phyloP scores from a whole-genome alignment of 2,113 vertebrate species.

The mouse (Mus musculus) region GRCm39 chr1:170370501-170371000 shows the following conservation, averaged over 20 bases:
- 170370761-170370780: background rate
- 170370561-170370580: background rate
- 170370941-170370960: background rate
- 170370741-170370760: background rate
- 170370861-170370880: background rate
- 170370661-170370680: background rate
- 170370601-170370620: background rate
- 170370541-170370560: background rate
- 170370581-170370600: background rate
- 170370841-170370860: background rate
- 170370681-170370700: background rate
- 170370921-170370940: background rate
- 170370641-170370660: background rate
- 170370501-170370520: background rate
- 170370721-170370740: background rate
- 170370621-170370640: background rate
- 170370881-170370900: background rate
- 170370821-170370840: background rate
- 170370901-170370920: background rate
- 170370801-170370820: background rate
- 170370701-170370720: background rate
- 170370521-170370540: background rate
- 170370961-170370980: background rate
- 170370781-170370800: background rate
- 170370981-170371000: rapidly evolving